Base-by-base conservation (phyloP, 2,797 vertebrate species). In the Hybognathus amarus region DNA sequence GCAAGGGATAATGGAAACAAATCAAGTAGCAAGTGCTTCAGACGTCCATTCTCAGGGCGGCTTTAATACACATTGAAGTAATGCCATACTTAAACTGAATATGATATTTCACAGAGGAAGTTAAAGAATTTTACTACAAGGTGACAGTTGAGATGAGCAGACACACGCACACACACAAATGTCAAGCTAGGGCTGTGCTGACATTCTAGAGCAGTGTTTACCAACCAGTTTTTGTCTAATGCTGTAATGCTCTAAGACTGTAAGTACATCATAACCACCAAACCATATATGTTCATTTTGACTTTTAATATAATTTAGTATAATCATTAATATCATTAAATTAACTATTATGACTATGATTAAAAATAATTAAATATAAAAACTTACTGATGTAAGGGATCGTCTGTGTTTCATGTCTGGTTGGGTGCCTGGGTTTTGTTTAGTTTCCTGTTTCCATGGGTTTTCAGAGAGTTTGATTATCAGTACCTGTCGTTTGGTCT, bases 71-170 rank as follows among this genome's bases (percentile, higher is more conserved):
- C 8, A 45, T 27, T 69, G 24, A 59, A 42, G 18, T 22, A 10
- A n/a, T 40, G 36, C 15, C 33, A 24, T 79, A 12, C 22, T 45
- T 63, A 17, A 77, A 45, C 38, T 45, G 52, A 61, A 30, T 11
- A 18, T 63, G 10, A 20, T 77, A 45, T 42, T 45, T 11, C 38
- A 5, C 9, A 54, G 50, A 22, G 33, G 22, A 56, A 17, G 36
- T 67, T 27, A 38, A 69, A 69, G 66, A 45, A 12, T 79, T 79
- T 59, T 70, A 52, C 79, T 77, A 84, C 68, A 33, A 76, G 61
- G 52, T 79, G 69, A 77, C 36, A 79, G 6, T 22, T 77, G 68
- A 85, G 50, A 22, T 12, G 33, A 24, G 13, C 52, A 56, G 12
- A 76, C 52, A 75, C 50, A 75, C 12, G 0, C 24, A 36, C 18